Base-by-base conservation (phyloP, 1,140 invertebrate species). In the Pollicipes pollicipes region DNA sequence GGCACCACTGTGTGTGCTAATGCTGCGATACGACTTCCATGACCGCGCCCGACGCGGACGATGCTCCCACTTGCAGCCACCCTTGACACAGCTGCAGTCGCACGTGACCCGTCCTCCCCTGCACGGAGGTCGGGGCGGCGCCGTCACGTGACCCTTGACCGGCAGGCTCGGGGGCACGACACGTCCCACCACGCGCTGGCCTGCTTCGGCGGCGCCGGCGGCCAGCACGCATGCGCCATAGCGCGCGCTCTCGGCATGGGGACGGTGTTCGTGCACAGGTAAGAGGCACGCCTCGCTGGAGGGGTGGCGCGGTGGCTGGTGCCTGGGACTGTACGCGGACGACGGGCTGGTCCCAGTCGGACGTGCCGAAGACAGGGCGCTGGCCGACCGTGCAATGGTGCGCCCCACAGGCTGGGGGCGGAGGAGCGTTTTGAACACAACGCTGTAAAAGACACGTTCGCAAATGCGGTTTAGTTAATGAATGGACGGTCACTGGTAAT, bases 181-280 rank as follows among this genome's bases (percentile, higher is more conserved):
- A 97, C 95, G 0, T 87, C 91, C 0, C 83, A 84, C 17, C 97
- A 99, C 83, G 87, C 91, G 31, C 82, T 99, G 73, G 90, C 95
- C 1, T 97, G 96, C 80, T 99, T 99, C 83, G 97, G 97, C 30
- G 97, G 97, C 30, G 97, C 97, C 30, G 97, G 96, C 67, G 96
- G 93, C 8, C 97, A 99, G 80, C 97, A 99, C 83, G 95, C 96
- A 16, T 98, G 96, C 81, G 87, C 94, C 10, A 93, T 99, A 73
- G 95, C 95, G n/a, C 83, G 88, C 29, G 85, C 88, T 28, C 83
- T 98, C 13, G 95, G 91, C n/a, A 95, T 98, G 79, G 78, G 82
- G 26, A 87, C 85, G 30, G 91, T 97, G 10, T 87, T 90, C 73
- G 85, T 97, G 70, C 95, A 98, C 78, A 95, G 90, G 80, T 83